A percentile compares a stretch with the other conserved stretches of the same genome.
These are phyloP conservation scores for Centrocercus urophasianus DNA, from an alignment of 2,113 vertebrate genomes.

Conservation along the genomic window DNA sequence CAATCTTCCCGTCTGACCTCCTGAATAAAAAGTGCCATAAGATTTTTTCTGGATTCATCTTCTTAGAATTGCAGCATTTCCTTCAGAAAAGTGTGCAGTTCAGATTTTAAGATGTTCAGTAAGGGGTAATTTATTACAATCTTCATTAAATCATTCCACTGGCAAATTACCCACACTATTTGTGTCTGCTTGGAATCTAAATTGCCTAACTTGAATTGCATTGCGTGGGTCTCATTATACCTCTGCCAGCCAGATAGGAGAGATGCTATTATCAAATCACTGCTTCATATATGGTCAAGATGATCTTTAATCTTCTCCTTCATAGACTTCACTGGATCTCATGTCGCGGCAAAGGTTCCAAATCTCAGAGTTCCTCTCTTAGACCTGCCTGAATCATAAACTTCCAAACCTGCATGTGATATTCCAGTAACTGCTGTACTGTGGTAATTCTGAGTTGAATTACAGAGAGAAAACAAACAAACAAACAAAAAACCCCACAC, in stretches of 20 bases:
- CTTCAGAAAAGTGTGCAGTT: slow-evolving; percentile 18
- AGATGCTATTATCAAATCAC: not conserved
- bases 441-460: not conserved
- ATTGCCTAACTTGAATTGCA: slow-evolving; percentile 23
- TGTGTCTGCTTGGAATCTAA: slow-evolving; percentile 27
- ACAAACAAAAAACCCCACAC: not conserved
- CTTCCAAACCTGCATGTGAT: not conserved
- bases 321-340: slow-evolving; percentile 5
- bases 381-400: not conserved
- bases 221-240: not conserved
- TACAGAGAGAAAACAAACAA: not conserved
- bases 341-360: not conserved
- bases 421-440: not conserved
- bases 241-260: slow-evolving; percentile 19
- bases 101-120: slow-evolving; percentile 1
- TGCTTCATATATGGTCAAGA: not conserved
- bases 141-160: slow-evolving; percentile 54
- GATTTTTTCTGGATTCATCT: slow-evolving; percentile 1
- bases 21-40: not conserved
- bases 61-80: slow-evolving; percentile 28
- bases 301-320: slow-evolving; percentile 13
- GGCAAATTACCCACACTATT: slow-evolving; percentile 2
- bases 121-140: slow-evolving; percentile 29
- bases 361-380: not conserved
- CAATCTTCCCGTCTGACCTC: not conserved